These are phyloP conservation scores for Melanostoma scalare DNA, from an alignment of 2,888 invertebrate genomes.

Conservation along the genomic window DNA sequence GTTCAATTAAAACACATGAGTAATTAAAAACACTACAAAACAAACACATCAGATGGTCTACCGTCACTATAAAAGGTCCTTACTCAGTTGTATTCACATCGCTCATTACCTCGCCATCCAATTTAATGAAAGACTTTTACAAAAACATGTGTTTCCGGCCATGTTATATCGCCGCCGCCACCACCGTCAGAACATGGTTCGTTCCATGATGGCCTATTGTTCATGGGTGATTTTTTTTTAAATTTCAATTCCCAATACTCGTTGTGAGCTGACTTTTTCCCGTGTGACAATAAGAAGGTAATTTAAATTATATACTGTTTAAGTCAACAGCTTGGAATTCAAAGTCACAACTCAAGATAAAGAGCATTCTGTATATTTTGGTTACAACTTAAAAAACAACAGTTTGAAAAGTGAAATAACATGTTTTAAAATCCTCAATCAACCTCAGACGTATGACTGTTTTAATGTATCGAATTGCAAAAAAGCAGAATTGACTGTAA, in stretches of 20 bases:
- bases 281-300: conserved; percentile 9
- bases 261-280: neutral
- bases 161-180: neutral
- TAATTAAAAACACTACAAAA: conserved; percentile 16
- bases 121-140: conserved; percentile 23
- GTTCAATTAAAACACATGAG: conserved; percentile 13
- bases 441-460: neutral
- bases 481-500: conserved; percentile 9
- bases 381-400: too few relatives aligned
- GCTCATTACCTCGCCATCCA: conserved; percentile 13
- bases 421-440: conserved; percentile 7
- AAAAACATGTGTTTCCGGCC: conserved; percentile 25
- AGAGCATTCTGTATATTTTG: too few relatives aligned
- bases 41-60: conserved; percentile 2
- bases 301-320: too few relatives aligned
- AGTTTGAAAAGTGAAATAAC: too few relatives aligned
- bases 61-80: too few relatives aligned
- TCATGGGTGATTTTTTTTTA: neutral
- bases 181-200: neutral
- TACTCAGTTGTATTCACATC: neutral
- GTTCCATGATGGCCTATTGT: neutral
- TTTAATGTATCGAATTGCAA: neutral
- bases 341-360: too few relatives aligned
- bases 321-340: too few relatives aligned
- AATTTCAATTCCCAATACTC: too few relatives aligned